Evolutionary conservation across 2,888 invertebrate genomes (phyloP), one percentile per base, ranked within the genome.

Genomic region (Ctenicera cuprea): DNA sequence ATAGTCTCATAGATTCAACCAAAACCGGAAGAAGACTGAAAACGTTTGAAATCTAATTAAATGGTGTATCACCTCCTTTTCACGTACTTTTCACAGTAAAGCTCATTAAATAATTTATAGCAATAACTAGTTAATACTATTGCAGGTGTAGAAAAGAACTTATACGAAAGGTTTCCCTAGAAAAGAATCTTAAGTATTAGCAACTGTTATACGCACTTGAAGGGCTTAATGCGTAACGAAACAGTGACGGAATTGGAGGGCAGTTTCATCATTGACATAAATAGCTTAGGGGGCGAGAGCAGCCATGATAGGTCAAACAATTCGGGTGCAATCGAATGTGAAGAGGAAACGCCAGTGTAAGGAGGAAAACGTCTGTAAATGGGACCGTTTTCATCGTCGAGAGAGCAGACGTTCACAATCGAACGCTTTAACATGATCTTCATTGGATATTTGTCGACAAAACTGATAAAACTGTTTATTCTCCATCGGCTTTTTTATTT

Each of bases 321-420:
- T 87, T 85, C 85, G 83, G 78, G 85, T 79, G 84, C 85, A 87
- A 85, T 87, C 86, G 85, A 83, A 86, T 82, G 87, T 86, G 85
- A 87, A 87, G 82, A 84, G 86, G 87, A 86, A 87, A 86, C 83
- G 86, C 86, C 83, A 83, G 83, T 83, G 85, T 86, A 86, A 86
- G 86, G 85, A 86, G 86, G 85, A 87, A 86, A 87, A 86, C 85
- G 86, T 83, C 86, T 86, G 86, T 85, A 85, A 86, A 86, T 86
- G 84, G 86, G 83, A 79, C 82, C 83, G 83, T 86, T 85, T 74
- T 83, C 83, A 82, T 78, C 83, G 82, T 83, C 81, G 78, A 78
- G 81, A 83, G 80, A 80, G 78, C 79, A 80, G 80, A 77, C 75
- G 71, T 77, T 75, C 75, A 73, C 79, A 80, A 81, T 80, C 80